A percentile compares a stretch with the other conserved stretches of the same genome.
phyloP scores from a whole-genome alignment of 2,113 vertebrate species.

The Psittacula cyanocephala region DNA sequence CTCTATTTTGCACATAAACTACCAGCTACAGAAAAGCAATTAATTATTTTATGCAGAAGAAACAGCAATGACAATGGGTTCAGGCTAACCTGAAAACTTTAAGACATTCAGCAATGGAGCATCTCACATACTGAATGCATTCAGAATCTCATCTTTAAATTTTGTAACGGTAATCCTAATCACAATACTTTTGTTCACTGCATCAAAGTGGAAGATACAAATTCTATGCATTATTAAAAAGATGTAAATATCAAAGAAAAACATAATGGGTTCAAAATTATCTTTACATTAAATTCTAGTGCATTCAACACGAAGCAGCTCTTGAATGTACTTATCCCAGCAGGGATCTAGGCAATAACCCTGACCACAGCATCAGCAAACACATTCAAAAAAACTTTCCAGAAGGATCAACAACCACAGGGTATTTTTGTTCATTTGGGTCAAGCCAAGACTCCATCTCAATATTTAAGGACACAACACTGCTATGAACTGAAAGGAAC shows the following conservation, averaged over 20 bases:
- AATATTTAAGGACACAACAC: background rate
- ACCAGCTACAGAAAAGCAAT: background rate
- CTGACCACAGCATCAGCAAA: background rate
- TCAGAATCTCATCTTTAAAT: background rate
- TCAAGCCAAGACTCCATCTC: background rate
- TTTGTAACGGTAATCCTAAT: background rate
- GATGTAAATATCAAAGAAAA: background rate
- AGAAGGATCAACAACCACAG: background rate
- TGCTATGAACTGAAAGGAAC: background rate
- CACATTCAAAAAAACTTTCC: background rate
- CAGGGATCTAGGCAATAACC: background rate
- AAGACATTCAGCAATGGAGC: background rate
- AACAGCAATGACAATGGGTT: background rate
- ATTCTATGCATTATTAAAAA: background rate
- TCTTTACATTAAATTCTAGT: background rate
- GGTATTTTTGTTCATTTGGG: background rate
- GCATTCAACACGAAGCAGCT: background rate
- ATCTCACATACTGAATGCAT: accelerated
- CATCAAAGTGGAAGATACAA: background rate
- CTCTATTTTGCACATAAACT: background rate
- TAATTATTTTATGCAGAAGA: background rate
- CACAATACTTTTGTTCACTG: background rate
- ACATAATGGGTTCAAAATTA: background rate
- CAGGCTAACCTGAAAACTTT: background rate
- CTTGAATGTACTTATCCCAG: background rate